A percentile compares a stretch with the other conserved stretches of the same genome.
Conservation (phyloP, 1,140 invertebrate species). For the Tetramorium alpestre region DNA sequence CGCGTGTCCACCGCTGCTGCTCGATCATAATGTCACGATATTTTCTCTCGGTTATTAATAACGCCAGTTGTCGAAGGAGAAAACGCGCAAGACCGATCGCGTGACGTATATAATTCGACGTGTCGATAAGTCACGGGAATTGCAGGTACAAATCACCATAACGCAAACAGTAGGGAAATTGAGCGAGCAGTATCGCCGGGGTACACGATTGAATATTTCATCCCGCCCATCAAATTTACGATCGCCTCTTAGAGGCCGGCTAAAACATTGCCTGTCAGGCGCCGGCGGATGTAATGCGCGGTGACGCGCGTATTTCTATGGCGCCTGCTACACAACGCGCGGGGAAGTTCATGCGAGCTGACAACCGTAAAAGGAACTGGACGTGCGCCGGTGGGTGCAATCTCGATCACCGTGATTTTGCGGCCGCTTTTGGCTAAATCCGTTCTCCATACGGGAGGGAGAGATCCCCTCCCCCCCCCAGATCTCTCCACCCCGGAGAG, state of each 20-base stretch:
- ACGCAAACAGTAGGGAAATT: constrained; percentile 31
- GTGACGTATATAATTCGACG: background rate
- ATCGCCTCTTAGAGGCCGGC: background rate
- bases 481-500: background rate
- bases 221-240: constrained; percentile 43
- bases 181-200: constrained; percentile 9
- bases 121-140: constrained; percentile 27
- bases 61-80: background rate
- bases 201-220: constrained; percentile 51
- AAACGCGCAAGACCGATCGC: background rate
- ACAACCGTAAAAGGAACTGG: constrained; percentile 49
- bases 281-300: constrained; percentile 13
- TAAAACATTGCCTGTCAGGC: constrained; percentile 46
- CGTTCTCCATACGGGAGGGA: background rate
- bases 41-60: constrained; percentile 1
- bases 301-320: constrained; percentile 22
- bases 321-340: background rate
- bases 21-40: background rate
- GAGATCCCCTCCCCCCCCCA: background rate
- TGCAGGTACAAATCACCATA: constrained; percentile 2
- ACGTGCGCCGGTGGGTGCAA: constrained; percentile 8
- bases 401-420: constrained; percentile 28
- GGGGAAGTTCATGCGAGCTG: constrained; percentile 33
- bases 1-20: background rate
- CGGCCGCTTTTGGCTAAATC: constrained; percentile 27